Conservation (phyloP, 23 tunicate species). For the Styela plicata region DNA sequence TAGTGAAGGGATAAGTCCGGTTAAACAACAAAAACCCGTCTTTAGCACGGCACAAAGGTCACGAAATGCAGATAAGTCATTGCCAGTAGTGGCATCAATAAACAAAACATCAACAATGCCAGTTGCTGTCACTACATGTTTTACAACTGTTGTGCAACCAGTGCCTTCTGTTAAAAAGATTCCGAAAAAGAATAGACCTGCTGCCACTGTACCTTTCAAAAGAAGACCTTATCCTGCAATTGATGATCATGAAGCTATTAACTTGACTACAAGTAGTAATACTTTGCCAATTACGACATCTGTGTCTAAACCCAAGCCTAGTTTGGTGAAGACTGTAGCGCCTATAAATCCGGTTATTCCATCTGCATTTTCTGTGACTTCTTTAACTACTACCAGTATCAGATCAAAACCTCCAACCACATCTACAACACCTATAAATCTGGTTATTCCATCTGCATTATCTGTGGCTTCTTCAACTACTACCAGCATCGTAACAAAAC, state of each 20-base stretch:
- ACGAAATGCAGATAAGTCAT: neutral
- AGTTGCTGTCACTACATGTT: neutral
- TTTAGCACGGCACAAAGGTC: neutral
- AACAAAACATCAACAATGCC: neutral
- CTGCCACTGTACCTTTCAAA: slow-evolving; percentile 78
- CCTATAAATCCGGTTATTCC: slow-evolving; percentile 8
- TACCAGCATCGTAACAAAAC: neutral
- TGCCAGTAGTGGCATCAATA: neutral
- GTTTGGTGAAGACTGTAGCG: no score
- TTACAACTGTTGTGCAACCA: neutral
- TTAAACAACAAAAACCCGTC: neutral
- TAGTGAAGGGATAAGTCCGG: neutral
- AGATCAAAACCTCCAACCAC: neutral
- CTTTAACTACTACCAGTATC: neutral
- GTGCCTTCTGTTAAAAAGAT: slow-evolving; percentile 20
- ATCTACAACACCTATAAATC: slow-evolving; percentile 1
- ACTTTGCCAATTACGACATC: neutral
- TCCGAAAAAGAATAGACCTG: slow-evolving; percentile 23
- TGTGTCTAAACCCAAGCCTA: neutral
- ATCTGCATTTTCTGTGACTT: neutral
- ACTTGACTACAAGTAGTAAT: neutral
- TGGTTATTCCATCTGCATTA: neutral
- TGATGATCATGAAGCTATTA: neutral
- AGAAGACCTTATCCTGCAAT: slow-evolving; percentile 37
- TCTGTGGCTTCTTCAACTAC: neutral